phyloP scores from a whole-genome alignment of 53 echinoderm and acorn worm species.

The Apostichopus leukothele region DNA sequence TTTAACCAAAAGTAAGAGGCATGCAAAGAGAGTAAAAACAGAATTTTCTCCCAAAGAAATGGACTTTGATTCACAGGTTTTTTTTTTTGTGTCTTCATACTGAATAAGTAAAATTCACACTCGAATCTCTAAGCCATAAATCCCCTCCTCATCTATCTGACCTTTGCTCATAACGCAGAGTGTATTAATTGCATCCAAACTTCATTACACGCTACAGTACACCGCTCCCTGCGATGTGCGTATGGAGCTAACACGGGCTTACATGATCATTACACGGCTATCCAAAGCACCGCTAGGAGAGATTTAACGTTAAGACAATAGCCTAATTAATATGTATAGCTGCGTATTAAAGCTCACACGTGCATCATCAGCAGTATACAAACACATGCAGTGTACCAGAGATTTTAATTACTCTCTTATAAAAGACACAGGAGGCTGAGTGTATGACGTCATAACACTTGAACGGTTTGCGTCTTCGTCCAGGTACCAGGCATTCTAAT shows the following conservation, averaged over 20 bases:
- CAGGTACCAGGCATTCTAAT: neutral
- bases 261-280: too few species aligned
- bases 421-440: neutral
- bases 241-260: too few species aligned
- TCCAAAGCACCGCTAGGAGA: too few species aligned
- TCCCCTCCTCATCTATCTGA: neutral
- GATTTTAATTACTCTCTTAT: neutral
- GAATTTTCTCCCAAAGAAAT: neutral
- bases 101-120: too few species aligned
- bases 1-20: too few species aligned
- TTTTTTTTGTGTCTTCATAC: neutral
- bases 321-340: neutral
- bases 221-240: neutral
- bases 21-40: too few species aligned
- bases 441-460: neutral
- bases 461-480: neutral
- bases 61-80: neutral
- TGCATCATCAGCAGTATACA: too few species aligned
- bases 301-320: neutral
- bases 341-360: neutral
- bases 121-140: slow-evolving; percentile 9
- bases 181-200: slow-evolving; percentile 15
- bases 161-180: neutral
- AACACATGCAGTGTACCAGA: neutral
- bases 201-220: slow-evolving; percentile 23